These are phyloP conservation scores for Cyprinus carpio DNA, from an alignment of 2,113 vertebrate species.

Conservation along the genomic window DNA sequence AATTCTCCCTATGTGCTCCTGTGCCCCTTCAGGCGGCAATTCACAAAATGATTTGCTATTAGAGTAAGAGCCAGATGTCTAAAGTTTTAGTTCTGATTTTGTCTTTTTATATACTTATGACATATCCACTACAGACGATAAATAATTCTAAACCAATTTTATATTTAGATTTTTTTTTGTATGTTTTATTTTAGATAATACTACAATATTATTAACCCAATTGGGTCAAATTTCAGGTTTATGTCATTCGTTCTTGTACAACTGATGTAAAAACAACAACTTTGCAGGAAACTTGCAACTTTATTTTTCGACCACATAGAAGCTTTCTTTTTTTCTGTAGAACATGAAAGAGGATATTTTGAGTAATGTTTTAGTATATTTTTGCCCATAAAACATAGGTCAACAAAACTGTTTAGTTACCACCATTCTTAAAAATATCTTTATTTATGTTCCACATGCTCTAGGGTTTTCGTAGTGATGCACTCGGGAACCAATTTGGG, in stretches of 20 bases:
- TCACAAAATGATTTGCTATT: constrained; percentile 20
- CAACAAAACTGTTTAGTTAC: too few species aligned
- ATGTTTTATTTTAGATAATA: neutral
- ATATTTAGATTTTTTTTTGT: neutral
- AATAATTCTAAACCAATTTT: neutral
- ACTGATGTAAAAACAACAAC: neutral
- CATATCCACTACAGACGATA: neutral
- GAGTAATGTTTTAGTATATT: too few species aligned
- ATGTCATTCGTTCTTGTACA: neutral
- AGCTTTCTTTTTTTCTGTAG: neutral
- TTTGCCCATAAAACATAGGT: too few species aligned
- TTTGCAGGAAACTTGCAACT: neutral
- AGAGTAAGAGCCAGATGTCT: neutral
- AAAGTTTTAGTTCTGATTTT: neutral
- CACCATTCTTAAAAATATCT: too few species aligned
- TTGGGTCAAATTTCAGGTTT: neutral
- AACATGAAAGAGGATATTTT: too few species aligned
- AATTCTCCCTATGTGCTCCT: neutral
- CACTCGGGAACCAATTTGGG: too few species aligned
- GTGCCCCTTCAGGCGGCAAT: neutral
- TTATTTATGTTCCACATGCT: too few species aligned
- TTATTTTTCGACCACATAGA: constrained; percentile 8
- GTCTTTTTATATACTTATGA: neutral
- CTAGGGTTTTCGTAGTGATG: too few species aligned
- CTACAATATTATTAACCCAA: neutral